Percentiles rank a stretch among this genome's conserved stretches.
Conservation (phyloP, 2,888 invertebrate species). For the Atethmia centrago region DNA sequence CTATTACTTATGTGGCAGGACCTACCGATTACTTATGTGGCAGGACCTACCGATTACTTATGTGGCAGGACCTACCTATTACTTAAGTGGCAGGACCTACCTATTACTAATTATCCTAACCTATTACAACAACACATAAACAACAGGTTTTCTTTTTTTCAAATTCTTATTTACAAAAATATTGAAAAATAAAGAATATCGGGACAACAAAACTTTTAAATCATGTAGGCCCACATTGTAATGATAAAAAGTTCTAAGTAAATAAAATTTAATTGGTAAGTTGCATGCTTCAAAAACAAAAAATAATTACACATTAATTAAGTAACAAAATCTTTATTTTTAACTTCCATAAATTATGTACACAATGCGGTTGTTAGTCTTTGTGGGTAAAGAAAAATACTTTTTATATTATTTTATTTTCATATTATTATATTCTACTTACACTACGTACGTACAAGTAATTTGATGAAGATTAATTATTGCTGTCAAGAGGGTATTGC, state of each 20-base stretch:
- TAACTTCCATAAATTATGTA: background rate
- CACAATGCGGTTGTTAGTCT: background rate
- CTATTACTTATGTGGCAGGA: no score
- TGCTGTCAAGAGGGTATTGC: slow-evolving; percentile 30
- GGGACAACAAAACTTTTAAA: background rate
- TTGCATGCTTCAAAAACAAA: background rate
- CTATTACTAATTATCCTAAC: no score
- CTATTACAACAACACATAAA: no score
- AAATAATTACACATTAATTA: background rate
- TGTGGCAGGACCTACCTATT: no score
- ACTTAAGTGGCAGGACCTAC: no score
- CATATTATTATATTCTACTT: background rate
- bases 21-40: no score
- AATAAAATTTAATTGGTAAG: background rate
- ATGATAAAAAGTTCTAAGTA: background rate
- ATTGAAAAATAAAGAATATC: background rate
- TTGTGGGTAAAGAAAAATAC: slow-evolving; percentile 9
- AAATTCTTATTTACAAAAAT: background rate
- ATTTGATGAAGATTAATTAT: background rate
- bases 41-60: no score
- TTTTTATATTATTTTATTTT: background rate
- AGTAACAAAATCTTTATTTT: background rate
- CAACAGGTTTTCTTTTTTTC: no score
- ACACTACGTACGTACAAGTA: background rate
- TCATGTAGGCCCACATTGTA: background rate